These are phyloP conservation scores for Heliconius himera DNA, from an alignment of 1,140 invertebrate species.

Conservation along the genomic window DNA sequence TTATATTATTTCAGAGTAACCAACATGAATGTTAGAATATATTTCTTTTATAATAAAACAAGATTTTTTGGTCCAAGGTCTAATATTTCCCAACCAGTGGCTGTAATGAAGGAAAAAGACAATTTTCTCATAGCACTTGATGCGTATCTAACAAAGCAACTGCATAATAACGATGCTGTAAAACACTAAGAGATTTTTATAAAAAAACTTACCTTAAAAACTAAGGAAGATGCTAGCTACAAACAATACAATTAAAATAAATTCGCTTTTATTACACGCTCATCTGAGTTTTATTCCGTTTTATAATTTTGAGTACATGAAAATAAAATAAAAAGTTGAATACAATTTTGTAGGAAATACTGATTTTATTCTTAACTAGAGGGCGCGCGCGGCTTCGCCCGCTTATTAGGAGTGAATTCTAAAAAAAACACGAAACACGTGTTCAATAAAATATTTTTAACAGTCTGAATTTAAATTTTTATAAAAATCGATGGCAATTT, in stretches of 20 bases:
- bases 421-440: no score
- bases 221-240: slow-evolving; percentile 9
- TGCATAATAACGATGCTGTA: slow-evolving; percentile 36
- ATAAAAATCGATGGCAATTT: no score
- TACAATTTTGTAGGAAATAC: no score
- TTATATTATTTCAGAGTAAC: neutral
- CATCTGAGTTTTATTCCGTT: neutral
- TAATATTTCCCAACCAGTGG: slow-evolving; percentile 37
- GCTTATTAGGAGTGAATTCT: no score
- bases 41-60: slow-evolving; percentile 31
- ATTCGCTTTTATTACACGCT: slow-evolving; percentile 6
- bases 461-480: no score
- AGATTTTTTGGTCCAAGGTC: slow-evolving; percentile 39
- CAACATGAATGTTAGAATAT: neutral
- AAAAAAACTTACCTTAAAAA: slow-evolving; percentile 14
- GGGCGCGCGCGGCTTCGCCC: no score
- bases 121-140: slow-evolving; percentile 50
- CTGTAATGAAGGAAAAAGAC: slow-evolving; percentile 46
- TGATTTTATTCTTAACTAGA: neutral
- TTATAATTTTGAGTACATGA: neutral
- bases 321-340: neutral
- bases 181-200: neutral
- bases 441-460: no score
- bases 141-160: slow-evolving; percentile 45
- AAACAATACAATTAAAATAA: slow-evolving; percentile 9